These are phyloP conservation scores for Entomobrya multifasciata DNA, from an alignment of 2,888 invertebrate species.

Conservation along the genomic window DNA sequence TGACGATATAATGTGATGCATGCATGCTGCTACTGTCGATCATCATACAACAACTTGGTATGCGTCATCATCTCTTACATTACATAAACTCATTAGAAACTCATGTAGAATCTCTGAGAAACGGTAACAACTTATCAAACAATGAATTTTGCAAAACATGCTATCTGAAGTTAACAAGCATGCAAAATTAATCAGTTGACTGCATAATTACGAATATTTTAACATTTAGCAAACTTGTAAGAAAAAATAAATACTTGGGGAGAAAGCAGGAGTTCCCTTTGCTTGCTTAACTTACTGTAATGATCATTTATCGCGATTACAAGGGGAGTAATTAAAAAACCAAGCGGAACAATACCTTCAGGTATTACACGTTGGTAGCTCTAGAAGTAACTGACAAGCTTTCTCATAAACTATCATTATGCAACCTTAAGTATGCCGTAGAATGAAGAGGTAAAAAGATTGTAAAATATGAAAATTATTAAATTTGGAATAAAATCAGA, in stretches of 20 bases:
- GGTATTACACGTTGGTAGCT: slow-evolving; percentile 55
- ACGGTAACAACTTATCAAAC: neutral
- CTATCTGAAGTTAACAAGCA: slow-evolving; percentile 47
- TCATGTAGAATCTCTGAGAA: neutral
- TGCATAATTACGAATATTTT: slow-evolving; percentile 22
- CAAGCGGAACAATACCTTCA: slow-evolving; percentile 53
- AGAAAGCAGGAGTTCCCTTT: neutral
- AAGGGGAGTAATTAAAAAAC: slow-evolving; percentile 47
- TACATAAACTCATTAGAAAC: neutral
- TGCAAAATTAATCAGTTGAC: neutral
- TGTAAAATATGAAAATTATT: no score
- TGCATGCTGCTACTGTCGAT: neutral
- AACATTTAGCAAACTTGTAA: neutral
- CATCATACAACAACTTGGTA: no score
- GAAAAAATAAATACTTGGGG: neutral
- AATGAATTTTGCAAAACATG: slow-evolving; percentile 51
- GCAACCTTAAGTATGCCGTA: neutral
- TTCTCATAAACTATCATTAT: slow-evolving; percentile 18
- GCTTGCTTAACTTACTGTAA: no score
- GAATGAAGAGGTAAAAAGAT: neutral
- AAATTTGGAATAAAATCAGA: no score
- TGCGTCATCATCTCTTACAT: neutral
- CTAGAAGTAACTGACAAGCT: slow-evolving; percentile 59
- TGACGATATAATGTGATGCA: neutral
- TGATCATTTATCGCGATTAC: neutral